These are phyloP conservation scores for Gonocerus acuteangulatus DNA, from an alignment of 2,888 invertebrate species.

Conservation along the genomic window DNA sequence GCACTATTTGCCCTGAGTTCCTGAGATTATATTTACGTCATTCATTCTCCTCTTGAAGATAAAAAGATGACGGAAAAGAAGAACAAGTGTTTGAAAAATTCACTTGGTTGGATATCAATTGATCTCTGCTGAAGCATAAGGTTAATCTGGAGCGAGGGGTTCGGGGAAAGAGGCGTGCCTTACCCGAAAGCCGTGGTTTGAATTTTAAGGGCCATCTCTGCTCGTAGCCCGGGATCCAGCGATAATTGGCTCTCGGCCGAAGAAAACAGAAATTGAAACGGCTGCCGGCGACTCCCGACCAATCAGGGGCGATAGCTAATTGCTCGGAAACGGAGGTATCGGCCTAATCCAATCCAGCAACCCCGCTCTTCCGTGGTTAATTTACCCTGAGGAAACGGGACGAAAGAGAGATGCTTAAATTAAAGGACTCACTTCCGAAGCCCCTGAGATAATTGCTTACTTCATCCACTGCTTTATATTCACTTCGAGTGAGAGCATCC, in stretches of 20 bases:
- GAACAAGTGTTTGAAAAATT: too few relatives aligned
- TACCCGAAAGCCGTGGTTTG: conserved; percentile 27
- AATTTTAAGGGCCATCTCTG: conserved; percentile 32
- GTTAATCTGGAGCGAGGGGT: conserved; percentile 5
- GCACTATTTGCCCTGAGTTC: too few relatives aligned
- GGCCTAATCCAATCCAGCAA: conserved; percentile 34
- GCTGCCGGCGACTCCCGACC: conserved; percentile 10
- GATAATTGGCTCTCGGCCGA: conserved; percentile 21
- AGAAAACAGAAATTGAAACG: conserved; percentile 36
- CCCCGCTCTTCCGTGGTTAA: conserved; percentile 31
- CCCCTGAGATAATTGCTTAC: conserved; percentile 21
- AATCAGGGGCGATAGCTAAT: conserved; percentile 34
- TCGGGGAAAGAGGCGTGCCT: background rate
- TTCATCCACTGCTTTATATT: conserved; percentile 22
- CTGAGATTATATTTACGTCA: too few relatives aligned
- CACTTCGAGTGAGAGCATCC: conserved; percentile 9
- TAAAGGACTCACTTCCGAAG: conserved; percentile 24
- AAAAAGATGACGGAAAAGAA: too few relatives aligned
- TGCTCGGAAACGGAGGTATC: conserved; percentile 35
- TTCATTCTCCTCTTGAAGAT: too few relatives aligned
- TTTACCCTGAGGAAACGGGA: conserved; percentile 22
- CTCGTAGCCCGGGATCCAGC: background rate
- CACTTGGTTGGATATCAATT: background rate
- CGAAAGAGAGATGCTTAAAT: conserved; percentile 25
- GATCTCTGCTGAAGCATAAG: conserved; percentile 6